Conservation (phyloP, 2,113 vertebrate species). For the Boulengeromyrus knoepffleri region DNA sequence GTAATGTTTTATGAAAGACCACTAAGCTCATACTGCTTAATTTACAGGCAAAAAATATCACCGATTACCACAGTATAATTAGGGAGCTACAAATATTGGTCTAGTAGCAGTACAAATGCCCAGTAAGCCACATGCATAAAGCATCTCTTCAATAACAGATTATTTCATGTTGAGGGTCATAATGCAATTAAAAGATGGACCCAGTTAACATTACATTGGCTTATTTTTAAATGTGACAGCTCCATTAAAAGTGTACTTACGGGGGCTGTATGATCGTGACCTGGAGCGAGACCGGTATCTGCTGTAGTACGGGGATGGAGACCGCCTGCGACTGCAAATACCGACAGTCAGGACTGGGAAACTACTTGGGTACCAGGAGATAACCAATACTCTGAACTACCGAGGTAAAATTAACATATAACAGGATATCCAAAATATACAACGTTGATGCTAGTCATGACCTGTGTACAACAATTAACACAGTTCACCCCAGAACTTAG, state of each 20-base stretch:
- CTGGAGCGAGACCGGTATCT: slow-evolving; percentile 82
- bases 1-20: neutral
- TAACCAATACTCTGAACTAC: neutral
- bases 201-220: neutral
- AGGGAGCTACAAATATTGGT: neutral
- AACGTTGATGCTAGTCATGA: neutral
- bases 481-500: neutral
- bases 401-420: neutral
- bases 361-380: neutral
- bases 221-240: neutral
- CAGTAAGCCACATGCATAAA: neutral
- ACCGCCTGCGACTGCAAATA: slow-evolving; percentile 65
- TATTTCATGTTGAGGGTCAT: neutral
- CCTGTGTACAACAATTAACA: neutral
- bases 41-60: neutral
- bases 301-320: slow-evolving; percentile 85
- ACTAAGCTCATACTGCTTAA: neutral
- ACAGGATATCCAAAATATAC: neutral
- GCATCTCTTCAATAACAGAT: neutral
- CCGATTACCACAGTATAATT: neutral
- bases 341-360: neutral
- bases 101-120: neutral
- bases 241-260: slow-evolving; percentile 57
- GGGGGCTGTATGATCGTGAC: slow-evolving; percentile 86
- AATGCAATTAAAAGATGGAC: neutral